Conservation (phyloP, 2,113 vertebrate genomes). For the Isichthys henryi region DNA sequence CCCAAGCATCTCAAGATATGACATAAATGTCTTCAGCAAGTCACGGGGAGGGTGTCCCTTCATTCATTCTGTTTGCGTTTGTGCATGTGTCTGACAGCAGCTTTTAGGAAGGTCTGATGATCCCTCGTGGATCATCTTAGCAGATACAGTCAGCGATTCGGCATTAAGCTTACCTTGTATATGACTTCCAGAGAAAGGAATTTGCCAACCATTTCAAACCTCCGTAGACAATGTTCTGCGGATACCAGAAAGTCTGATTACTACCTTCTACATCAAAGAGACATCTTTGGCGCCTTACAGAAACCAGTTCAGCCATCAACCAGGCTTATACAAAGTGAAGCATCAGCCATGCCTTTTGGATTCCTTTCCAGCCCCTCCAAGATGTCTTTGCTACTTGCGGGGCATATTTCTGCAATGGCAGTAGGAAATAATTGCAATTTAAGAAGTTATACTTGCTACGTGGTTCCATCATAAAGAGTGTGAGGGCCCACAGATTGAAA, state of each 20-base stretch:
- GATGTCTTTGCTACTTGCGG: background rate
- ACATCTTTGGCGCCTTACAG: background rate
- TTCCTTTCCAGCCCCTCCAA: background rate
- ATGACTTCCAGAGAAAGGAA: background rate
- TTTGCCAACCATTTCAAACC: background rate
- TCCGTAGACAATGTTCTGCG: background rate
- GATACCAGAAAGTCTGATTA: background rate
- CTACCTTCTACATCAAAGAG: background rate
- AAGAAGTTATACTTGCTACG: background rate
- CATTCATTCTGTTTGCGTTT: constrained; percentile 34
- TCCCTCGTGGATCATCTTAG: constrained; percentile 1
- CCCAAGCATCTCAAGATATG: background rate
- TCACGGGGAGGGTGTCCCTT: constrained; percentile 32
- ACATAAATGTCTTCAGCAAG: constrained; percentile 21
- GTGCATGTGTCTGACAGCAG: constrained; percentile 28
- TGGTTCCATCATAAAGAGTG: background rate
- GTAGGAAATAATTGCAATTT: background rate
- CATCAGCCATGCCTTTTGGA: background rate
- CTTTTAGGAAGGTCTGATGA: background rate
- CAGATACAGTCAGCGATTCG: background rate
- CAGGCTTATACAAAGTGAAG: background rate
- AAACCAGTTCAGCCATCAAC: background rate
- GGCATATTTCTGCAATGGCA: background rate
- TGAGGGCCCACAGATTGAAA: background rate
- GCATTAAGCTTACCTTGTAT: background rate